Percentiles rank a stretch among this genome's conserved stretches.
Conservation (phyloP, 2,888 invertebrate species). For the Schizaphis graminum region DNA sequence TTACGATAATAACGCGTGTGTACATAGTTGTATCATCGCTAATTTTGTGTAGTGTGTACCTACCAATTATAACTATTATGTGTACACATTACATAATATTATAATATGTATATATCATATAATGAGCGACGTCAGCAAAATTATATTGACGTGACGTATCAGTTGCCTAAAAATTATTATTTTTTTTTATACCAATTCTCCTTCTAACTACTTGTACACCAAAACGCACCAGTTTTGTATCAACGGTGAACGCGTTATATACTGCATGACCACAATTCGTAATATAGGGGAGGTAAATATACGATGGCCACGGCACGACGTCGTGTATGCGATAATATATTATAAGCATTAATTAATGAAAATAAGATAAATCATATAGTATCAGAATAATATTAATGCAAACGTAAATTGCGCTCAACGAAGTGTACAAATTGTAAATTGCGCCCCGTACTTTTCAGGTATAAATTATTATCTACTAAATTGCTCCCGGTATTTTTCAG, state of each 20-base stretch:
- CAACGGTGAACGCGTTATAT: neutral
- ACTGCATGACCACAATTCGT: neutral
- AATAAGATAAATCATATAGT: no score
- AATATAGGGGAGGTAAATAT: neutral
- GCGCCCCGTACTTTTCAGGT: no score
- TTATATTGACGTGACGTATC: neutral
- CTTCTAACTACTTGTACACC: neutral
- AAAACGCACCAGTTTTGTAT: neutral
- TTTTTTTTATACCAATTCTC: neutral
- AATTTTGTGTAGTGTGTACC: neutral
- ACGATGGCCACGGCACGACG: no score
- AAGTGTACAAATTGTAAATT: no score
- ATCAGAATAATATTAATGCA: no score
- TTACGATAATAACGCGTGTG: neutral
- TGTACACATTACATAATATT: neutral
- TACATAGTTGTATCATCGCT: neutral
- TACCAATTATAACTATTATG: neutral
- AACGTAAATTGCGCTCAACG: no score
- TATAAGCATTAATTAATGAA: no score
- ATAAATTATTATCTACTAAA: no score
- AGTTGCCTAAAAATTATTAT: neutral
- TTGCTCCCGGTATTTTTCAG: no score
- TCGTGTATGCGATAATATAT: no score
- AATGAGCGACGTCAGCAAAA: neutral
- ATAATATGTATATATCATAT: neutral